A percentile compares a stretch with the other conserved stretches of the same genome.
Conservation (phyloP, 2,113 vertebrate genomes). For the Isichthys henryi region DNA sequence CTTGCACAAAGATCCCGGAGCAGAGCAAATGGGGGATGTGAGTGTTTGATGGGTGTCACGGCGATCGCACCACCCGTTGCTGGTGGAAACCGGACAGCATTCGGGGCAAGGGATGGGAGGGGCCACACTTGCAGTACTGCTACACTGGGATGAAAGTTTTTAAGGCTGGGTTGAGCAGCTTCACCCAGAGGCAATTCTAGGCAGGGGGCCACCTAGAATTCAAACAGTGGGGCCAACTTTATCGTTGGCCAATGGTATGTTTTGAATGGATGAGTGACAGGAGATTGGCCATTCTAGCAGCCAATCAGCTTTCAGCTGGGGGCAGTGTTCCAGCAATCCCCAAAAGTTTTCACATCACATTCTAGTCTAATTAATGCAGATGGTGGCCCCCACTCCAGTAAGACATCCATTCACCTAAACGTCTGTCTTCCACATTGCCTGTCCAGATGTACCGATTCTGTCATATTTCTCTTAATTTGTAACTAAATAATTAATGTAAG, state of each 20-base stretch:
- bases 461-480: neutral
- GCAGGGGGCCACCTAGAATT: too few relatives aligned
- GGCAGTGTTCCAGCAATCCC: neutral
- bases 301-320: neutral
- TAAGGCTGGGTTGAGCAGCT: too few relatives aligned
- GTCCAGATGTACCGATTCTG: neutral
- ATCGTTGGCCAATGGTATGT: neutral
- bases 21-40: neutral
- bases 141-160: too few relatives aligned
- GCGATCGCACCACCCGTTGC: neutral
- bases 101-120: neutral
- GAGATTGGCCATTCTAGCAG: neutral
- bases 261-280: neutral
- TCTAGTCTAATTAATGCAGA: neutral
- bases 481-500: neutral
- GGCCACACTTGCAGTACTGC: neutral
- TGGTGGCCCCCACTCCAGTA: neutral
- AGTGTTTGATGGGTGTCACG: neutral
- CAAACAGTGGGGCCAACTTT: neutral
- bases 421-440: neutral
- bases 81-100: neutral
- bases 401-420: neutral
- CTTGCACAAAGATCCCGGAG: neutral
- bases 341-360: neutral
- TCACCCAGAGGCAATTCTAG: too few relatives aligned